phyloP scores from a whole-genome alignment of 2,797 vertebrate genomes.

The Phylloscopus collybita region DNA sequence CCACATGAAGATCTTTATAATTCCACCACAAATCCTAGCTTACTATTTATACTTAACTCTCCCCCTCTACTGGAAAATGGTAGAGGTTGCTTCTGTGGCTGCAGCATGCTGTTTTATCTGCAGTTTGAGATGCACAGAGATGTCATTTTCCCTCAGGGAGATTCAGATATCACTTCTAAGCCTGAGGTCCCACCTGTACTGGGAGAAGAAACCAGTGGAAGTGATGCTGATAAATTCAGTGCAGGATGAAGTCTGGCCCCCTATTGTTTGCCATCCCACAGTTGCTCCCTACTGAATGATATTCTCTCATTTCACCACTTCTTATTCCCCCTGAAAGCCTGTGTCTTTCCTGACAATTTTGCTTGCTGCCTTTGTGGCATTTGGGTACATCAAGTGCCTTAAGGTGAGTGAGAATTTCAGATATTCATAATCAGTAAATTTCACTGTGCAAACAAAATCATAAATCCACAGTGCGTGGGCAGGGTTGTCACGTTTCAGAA shows the following conservation, averaged over 20 bases:
- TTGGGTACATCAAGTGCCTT: not conserved
- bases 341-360: not conserved
- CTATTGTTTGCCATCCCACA: not conserved
- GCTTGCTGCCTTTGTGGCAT: not conserved
- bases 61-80: not conserved
- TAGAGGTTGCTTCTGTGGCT: not conserved
- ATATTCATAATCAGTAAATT: constrained; percentile 58
- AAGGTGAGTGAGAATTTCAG: constrained; percentile 39
- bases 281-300: not conserved
- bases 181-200: not conserved
- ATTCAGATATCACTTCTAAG: not conserved
- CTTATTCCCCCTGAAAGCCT: not conserved
- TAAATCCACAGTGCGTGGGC: constrained; percentile 8
- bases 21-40: not conserved
- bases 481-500: constrained; percentile 41
- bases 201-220: not conserved
- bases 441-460: constrained; percentile 44
- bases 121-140: not conserved
- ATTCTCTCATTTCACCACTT: not conserved
- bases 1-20: not conserved
- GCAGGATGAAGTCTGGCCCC: not conserved
- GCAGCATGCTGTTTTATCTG: not conserved
- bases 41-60: not conserved
- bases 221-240: not conserved
- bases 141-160: not conserved